A percentile compares a stretch with the other conserved stretches of the same genome.
phyloP scores from a whole-genome alignment of 2,888 invertebrate species.

The Stramonita haemastoma region DNA sequence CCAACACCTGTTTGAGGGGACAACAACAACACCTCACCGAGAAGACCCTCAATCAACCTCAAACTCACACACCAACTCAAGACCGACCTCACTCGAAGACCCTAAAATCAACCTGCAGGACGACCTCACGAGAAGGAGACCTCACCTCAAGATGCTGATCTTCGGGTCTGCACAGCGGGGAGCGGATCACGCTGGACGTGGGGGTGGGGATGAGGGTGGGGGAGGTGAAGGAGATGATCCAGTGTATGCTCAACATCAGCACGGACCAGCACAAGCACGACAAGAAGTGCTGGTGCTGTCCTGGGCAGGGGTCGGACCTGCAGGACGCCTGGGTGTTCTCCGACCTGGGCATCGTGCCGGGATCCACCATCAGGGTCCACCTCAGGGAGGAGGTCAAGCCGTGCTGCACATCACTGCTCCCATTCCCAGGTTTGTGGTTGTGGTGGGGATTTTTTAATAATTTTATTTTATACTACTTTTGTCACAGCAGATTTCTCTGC shows the following conservation, averaged over 20 bases:
- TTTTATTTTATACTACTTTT: too few species aligned
- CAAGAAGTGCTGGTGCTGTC: slow-evolving; percentile 68
- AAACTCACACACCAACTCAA: too few species aligned
- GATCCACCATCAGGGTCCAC: slow-evolving; percentile 71
- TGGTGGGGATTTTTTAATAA: too few species aligned
- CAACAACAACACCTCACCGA: too few species aligned
- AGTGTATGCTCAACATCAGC: slow-evolving; percentile 62
- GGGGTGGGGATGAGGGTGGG: slow-evolving; percentile 68
- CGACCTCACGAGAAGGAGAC: not conserved
- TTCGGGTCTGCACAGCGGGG: slow-evolving; percentile 69
- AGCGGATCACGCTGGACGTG: slow-evolving; percentile 46
- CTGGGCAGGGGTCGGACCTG: slow-evolving; percentile 73
- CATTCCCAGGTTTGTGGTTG: slow-evolving; percentile 60
- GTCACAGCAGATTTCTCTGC: too few species aligned
- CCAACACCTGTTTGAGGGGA: too few species aligned
- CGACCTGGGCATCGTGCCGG: slow-evolving; percentile 74
- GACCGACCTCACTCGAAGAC: too few species aligned
- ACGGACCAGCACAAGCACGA: slow-evolving; percentile 66
- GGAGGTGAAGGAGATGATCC: slow-evolving; percentile 66
- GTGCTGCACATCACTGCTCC: slow-evolving; percentile 68
- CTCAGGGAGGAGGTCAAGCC: slow-evolving; percentile 73
- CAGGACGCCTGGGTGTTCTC: slow-evolving; percentile 71
- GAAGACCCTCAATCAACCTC: too few species aligned
- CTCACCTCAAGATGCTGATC: slow-evolving; percentile 68
- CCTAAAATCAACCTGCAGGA: not conserved